These are phyloP conservation scores for Carassius gibelio DNA, from an alignment of 2,113 vertebrate species.

Conservation along the genomic window DNA sequence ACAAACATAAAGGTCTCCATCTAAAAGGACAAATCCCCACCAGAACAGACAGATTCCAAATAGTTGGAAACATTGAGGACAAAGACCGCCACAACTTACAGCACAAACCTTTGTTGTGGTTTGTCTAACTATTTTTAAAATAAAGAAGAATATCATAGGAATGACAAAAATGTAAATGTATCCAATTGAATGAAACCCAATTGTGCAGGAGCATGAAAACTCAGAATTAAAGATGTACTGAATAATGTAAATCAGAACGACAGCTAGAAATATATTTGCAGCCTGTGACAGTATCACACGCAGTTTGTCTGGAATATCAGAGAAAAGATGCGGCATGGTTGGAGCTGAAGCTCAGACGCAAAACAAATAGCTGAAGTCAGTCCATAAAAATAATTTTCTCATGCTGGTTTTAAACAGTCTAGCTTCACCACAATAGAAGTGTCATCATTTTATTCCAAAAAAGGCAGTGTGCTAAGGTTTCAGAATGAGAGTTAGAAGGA, in stretches of 20 bases:
- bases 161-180: neutral
- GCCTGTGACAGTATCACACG: neutral
- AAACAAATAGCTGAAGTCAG: neutral
- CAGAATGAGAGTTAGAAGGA: neutral
- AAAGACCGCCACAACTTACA: neutral
- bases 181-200: rapidly evolving
- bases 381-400: neutral
- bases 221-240: slow-evolving; percentile 20
- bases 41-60: neutral
- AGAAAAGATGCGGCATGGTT: neutral
- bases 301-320: slow-evolving; percentile 2
- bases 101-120: neutral
- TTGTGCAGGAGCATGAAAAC: neutral
- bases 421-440: neutral
- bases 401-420: neutral
- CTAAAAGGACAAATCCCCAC: slow-evolving; percentile 30
- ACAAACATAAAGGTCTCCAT: slow-evolving; percentile 50
- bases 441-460: neutral
- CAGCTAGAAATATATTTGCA: neutral
- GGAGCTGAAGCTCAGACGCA: neutral
- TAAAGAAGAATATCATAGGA: neutral
- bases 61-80: neutral
- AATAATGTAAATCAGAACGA: neutral
- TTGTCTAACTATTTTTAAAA: neutral
- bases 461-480: neutral